These are phyloP conservation scores for Cataglyphis cursor DNA, from an alignment of 2,888 invertebrate genomes.

Conservation along the genomic window DNA sequence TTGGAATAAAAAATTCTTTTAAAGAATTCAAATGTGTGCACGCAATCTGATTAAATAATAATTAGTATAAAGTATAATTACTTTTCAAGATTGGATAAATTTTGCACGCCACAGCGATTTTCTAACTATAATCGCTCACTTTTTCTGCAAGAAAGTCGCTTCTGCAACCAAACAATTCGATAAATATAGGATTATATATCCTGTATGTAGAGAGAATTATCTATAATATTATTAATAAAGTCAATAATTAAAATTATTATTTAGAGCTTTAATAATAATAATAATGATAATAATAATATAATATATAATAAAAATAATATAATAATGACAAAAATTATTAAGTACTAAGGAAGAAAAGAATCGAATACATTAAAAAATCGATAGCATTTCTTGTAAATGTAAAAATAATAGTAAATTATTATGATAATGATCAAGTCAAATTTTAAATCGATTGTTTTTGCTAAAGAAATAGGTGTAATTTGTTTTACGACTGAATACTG, in stretches of 20 bases:
- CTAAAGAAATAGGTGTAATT: conserved; percentile 64
- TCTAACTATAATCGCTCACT: conserved; percentile 7
- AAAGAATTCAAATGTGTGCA: background rate
- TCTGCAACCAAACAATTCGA: conserved; percentile 45
- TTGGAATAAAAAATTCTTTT: background rate
- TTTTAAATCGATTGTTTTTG: conserved; percentile 48
- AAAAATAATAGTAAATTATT: conserved; percentile 40
- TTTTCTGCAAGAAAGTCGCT: conserved; percentile 51
- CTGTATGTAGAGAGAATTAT: conserved; percentile 67
- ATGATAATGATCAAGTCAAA: conserved; percentile 45
- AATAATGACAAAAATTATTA: conserved; percentile 22
- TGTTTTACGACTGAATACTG: conserved; percentile 79
- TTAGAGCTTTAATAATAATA: conserved; percentile 53
- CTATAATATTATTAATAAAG: conserved; percentile 63
- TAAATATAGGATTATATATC: conserved; percentile 76
- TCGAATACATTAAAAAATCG: conserved; percentile 6
- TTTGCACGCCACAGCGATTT: background rate
- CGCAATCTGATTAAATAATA: background rate
- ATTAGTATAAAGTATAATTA: conserved; percentile 18
- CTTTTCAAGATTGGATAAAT: conserved; percentile 2
- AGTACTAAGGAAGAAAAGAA: conserved; percentile 8
- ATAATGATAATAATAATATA: conserved; percentile 67
- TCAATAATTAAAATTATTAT: conserved; percentile 66
- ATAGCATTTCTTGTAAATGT: conserved; percentile 57
- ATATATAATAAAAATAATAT: conserved; percentile 64